These are phyloP conservation scores for Caenorhabditis uteleia DNA, from an alignment of 2,888 invertebrate genomes.

Conservation along the genomic window DNA sequence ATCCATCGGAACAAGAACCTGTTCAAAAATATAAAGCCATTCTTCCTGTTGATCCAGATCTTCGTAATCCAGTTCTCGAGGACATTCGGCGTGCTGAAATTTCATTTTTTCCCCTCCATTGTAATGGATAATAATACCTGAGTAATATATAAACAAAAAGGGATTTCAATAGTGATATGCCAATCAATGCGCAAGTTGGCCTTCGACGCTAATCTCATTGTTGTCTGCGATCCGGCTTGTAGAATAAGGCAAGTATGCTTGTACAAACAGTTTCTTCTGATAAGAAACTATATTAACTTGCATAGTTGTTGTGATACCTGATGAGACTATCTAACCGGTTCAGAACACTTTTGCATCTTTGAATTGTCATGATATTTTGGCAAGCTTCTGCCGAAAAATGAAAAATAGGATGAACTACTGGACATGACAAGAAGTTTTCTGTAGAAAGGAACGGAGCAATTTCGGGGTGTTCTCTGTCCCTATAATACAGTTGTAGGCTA, in stretches of 20 bases:
- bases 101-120: background rate
- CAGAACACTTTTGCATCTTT: conserved; percentile 6
- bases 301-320: background rate
- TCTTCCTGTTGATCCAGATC: conserved; percentile 20
- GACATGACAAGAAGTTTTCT: conserved; percentile 13
- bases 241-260: conserved; percentile 30
- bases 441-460: conserved; percentile 30
- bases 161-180: conserved; percentile 31
- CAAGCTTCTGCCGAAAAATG: conserved; percentile 9
- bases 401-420: conserved; percentile 17
- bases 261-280: conserved; percentile 16
- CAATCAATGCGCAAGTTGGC: conserved; percentile 18
- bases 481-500: too few relatives aligned
- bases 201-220: conserved; percentile 31
- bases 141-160: conserved; percentile 32
- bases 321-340: conserved; percentile 21
- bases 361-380: conserved; percentile 12
- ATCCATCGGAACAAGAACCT: conserved; percentile 30
- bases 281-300: background rate
- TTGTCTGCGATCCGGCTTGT: conserved; percentile 38
- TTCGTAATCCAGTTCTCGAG: conserved; percentile 29
- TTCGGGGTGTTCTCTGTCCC: conserved; percentile 8
- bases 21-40: conserved; percentile 33
- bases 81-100: conserved; percentile 32
- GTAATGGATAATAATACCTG: conserved; percentile 8